Evolutionary conservation across 2,113 vertebrate genomes (phyloP).

Genomic region (Girardinichthys multiradiatus): DNA sequence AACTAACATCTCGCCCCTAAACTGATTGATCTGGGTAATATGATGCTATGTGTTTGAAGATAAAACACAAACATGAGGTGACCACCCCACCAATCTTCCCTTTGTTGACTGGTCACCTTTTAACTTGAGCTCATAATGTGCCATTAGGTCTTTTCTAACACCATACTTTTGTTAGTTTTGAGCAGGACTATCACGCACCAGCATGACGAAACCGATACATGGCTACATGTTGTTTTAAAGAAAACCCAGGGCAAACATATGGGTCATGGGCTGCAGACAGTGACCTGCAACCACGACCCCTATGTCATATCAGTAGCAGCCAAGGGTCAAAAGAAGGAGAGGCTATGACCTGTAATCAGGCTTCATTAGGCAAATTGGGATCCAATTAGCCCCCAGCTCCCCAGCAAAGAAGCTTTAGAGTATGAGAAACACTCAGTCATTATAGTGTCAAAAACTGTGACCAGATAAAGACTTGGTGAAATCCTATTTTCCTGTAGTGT

Average conservation of each 20-base stretch:
- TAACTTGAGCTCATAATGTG: conserved; percentile 46
- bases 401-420: conserved; percentile 37
- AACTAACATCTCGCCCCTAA: conserved; percentile 33
- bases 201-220: conserved; percentile 29
- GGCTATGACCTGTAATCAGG: conserved; percentile 57
- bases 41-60: conserved; percentile 56
- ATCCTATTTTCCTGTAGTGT: conserved; percentile 6
- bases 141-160: conserved; percentile 38
- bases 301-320: conserved; percentile 47
- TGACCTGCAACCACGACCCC: conserved; percentile 10
- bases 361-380: conserved; percentile 66
- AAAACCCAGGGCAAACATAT: not conserved
- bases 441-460: conserved; percentile 36
- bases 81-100: conserved; percentile 19
- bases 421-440: conserved; percentile 44
- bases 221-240: conserved; percentile 14
- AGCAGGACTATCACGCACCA: conserved; percentile 29
- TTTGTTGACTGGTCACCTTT: conserved; percentile 47
- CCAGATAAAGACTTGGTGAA: conserved; percentile 24
- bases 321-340: conserved; percentile 59
- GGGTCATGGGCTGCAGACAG: conserved; percentile 33
- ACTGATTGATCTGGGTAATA: conserved; percentile 65
- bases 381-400: conserved; percentile 67
- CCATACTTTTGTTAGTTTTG: conserved; percentile 53
- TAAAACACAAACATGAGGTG: conserved; percentile 49